Evolutionary conservation across 2,797 vertebrate species (phyloP), one percentile per base, ranked within the genome.

Genomic region (Lacerta agilis): DNA sequence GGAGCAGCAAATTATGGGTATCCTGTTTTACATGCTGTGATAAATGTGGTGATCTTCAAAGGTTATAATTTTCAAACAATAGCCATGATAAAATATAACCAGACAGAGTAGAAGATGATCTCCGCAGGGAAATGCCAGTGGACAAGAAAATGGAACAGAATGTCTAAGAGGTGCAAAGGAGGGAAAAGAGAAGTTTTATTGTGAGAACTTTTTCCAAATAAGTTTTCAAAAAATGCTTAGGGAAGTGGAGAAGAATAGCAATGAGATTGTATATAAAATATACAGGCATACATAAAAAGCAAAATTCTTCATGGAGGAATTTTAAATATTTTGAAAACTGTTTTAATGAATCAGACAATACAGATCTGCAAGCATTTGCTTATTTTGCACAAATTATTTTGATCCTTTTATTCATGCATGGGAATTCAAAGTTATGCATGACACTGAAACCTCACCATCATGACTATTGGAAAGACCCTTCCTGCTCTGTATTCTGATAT

Each of bases 31-130:
- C 41, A 18, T 89, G 55, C 69, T 85, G 71, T 67, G 77, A 88
- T 85, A 88, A 85, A 80, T 80, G 69, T 66, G n/a, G 43, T 80
- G 41, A 85, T 88, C 58, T 49, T 85, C 69, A 88, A 88, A 84
- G 55, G 83, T 67, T 75, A 85, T 81, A 89, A 85, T 85, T 89
- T 89, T 85, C 58, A 66, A 85, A 80, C 76, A 88, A 88, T 79
- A 71, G 67, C 13, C 69, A 75, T 43, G 69, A 82, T 75, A 75
- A 85, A 75, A 85, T 85, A 66, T 80, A 89, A 85, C 23, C 38
- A 66, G 55, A 64, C 8, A 85, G 33, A 81, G 80, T 55, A 33
- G 41, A 64, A 80, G n/a, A 85, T 15, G 27, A 17, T 73, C 72
- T 64, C 29, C 38, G 41, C 38, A 64, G 67, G 5, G 13, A 84